These are phyloP conservation scores for Brachypodius melanocephalos DNA, from an alignment of 2,113 vertebrate species.

Conservation along the genomic window DNA sequence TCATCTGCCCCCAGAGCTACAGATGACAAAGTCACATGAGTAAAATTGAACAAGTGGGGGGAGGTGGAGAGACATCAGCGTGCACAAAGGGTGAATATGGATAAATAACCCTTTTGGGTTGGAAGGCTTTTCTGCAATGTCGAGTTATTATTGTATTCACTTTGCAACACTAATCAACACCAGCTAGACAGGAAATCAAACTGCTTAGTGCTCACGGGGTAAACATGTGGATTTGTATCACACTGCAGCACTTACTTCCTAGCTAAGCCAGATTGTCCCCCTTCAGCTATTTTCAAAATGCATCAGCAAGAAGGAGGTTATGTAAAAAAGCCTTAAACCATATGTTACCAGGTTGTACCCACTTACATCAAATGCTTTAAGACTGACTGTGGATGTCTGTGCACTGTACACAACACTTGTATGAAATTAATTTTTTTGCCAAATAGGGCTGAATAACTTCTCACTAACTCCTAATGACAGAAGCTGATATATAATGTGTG, in stretches of 20 bases:
- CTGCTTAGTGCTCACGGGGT: slow-evolving; percentile 58
- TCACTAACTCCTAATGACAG: background rate
- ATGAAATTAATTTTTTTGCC: slow-evolving; percentile 7
- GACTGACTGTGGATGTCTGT: background rate
- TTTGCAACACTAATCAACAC: slow-evolving; percentile 55
- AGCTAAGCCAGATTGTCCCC: slow-evolving; percentile 56
- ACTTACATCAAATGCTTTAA: slow-evolving; percentile 3
- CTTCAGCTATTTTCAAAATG: slow-evolving; percentile 63
- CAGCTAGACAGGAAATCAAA: slow-evolving; percentile 67
- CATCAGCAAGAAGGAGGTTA: slow-evolving; percentile 54
- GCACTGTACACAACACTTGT: background rate
- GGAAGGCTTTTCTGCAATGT: background rate
- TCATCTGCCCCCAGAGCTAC: background rate
- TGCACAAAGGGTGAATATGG: background rate
- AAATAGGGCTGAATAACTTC: background rate
- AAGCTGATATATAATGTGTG: background rate
- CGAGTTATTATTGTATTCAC: slow-evolving; percentile 20
- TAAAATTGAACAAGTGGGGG: background rate
- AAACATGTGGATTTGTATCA: slow-evolving; percentile 70
- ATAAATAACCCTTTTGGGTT: slow-evolving; percentile 7
- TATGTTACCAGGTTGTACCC: slow-evolving; percentile 48
- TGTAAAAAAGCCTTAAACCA: slow-evolving; percentile 54
- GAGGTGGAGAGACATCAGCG: background rate
- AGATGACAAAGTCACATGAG: background rate
- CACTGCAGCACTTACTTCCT: slow-evolving; percentile 23